Evolutionary conservation across 2,797 vertebrate species (phyloP).

Genomic region (Pelochelys cantorii): DNA sequence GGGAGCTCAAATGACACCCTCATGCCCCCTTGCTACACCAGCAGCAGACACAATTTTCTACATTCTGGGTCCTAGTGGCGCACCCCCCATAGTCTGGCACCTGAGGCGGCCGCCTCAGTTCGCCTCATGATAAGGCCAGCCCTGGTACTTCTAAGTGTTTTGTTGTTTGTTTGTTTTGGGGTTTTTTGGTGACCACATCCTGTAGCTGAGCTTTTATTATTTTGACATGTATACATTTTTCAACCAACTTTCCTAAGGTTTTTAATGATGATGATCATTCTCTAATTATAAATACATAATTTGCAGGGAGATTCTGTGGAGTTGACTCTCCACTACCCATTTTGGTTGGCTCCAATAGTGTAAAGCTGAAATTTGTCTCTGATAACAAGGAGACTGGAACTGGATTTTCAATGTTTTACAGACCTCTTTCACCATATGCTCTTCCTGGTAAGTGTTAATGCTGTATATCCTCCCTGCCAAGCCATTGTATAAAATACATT

Average conservation of each 20-base stretch:
- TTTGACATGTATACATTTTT: background rate
- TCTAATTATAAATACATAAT: background rate
- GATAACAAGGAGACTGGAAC: slow-evolving; percentile 80
- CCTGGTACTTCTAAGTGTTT: no score
- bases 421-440: slow-evolving; percentile 72
- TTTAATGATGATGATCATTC: background rate
- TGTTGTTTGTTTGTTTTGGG: background rate
- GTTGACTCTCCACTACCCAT: slow-evolving; percentile 71
- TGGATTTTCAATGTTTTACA: slow-evolving; percentile 84
- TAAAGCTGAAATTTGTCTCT: slow-evolving; percentile 86
- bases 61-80: no score
- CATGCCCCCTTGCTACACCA: no score
- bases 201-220: background rate
- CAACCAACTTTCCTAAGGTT: background rate
- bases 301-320: slow-evolving; percentile 87
- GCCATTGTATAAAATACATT: background rate
- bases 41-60: no score
- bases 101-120: no score
- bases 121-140: no score
- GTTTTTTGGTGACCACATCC: background rate
- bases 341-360: slow-evolving; percentile 78
- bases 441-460: slow-evolving; percentile 77
- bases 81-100: no score
- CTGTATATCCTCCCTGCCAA: background rate
- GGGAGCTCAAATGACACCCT: no score